A percentile compares a stretch with the other conserved stretches of the same genome.
Evolutionary conservation across 2,888 invertebrate species (phyloP).

Genomic region (Stegana nigrithorax): DNA sequence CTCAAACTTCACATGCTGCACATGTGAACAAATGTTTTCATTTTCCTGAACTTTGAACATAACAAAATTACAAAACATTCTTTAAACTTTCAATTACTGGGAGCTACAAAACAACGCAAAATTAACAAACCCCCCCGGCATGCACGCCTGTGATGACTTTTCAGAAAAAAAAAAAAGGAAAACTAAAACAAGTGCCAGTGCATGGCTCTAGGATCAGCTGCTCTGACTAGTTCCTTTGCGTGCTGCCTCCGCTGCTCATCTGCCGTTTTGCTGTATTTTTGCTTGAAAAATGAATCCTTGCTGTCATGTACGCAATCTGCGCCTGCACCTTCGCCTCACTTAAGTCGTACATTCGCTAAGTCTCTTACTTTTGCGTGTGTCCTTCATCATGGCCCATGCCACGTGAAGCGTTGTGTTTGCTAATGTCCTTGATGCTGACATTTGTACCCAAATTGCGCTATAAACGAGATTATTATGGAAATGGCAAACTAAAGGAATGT

Average conservation of each 20-base stretch:
- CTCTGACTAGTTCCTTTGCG: not conserved
- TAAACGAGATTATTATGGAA: slow-evolving; percentile 18
- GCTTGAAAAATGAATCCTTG: slow-evolving; percentile 17
- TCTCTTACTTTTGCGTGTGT: not conserved
- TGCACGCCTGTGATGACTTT: not conserved
- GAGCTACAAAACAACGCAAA: no score
- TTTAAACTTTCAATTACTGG: no score
- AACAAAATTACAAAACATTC: no score
- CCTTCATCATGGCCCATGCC: not conserved
- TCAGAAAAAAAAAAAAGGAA: not conserved
- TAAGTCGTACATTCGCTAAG: no score
- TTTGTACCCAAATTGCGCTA: slow-evolving; percentile 43
- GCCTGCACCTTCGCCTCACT: not conserved
- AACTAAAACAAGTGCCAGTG: not conserved
- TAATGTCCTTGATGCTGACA: slow-evolving; percentile 47
- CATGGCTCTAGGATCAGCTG: slow-evolving; percentile 8
- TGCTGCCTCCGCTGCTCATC: not conserved
- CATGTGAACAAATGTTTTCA: no score
- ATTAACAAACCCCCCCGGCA: no score
- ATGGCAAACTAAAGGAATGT: slow-evolving; percentile 8
- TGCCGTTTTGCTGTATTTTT: not conserved
- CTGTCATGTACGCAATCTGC: not conserved
- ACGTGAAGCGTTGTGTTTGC: slow-evolving; percentile 24
- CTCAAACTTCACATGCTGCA: no score
- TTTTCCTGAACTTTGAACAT: no score